These are phyloP conservation scores for Formicarius rufipectus DNA, from an alignment of 2,113 vertebrate genomes.

Conservation along the genomic window DNA sequence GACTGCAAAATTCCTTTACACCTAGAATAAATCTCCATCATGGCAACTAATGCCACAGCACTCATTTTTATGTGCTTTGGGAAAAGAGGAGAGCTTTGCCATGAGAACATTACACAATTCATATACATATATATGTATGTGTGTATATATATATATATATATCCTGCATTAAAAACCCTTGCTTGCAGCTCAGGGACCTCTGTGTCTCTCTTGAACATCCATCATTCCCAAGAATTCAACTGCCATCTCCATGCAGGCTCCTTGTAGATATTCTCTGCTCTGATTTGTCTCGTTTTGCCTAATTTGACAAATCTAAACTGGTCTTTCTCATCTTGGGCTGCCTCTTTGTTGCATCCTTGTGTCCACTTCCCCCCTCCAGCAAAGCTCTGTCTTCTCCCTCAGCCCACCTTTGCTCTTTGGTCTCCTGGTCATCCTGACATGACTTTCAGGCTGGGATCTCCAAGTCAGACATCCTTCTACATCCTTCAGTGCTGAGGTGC, in stretches of 20 bases:
- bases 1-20: neutral
- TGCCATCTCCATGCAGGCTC: neutral
- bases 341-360: neutral
- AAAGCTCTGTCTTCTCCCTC: neutral
- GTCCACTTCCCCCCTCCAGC: neutral
- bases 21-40: neutral
- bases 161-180: neutral
- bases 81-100: neutral
- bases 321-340: neutral
- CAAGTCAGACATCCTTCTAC: neutral
- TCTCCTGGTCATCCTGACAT: accelerated
- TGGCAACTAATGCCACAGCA: neutral
- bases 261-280: neutral
- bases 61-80: neutral
- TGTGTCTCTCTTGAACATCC: neutral
- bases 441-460: neutral
- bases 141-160: neutral
- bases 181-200: neutral
- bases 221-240: neutral
- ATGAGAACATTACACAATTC: neutral
- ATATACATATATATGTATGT: neutral
- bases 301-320: neutral
- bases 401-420: accelerated
- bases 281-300: neutral
- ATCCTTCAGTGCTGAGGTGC: neutral